Base-by-base conservation (phyloP, 1,140 invertebrate species). In the Drosophila pseudoananassae region DNA sequence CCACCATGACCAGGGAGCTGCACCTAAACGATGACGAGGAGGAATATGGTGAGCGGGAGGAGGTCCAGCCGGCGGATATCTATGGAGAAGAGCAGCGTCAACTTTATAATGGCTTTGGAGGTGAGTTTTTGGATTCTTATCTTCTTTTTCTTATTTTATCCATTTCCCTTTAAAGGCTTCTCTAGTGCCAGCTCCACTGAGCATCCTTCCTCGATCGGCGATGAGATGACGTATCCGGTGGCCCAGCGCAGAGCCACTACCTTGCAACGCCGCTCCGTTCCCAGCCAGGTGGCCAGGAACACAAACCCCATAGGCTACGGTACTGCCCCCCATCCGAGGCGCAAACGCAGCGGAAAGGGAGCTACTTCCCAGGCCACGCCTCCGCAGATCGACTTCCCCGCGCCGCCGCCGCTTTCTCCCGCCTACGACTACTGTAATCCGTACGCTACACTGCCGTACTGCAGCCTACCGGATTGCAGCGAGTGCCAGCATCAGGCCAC, bases 341-440 rank as follows among this genome's bases (percentile, higher is more conserved):
- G 79, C 56, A 79, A 71, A 45, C 68, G 83, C 5, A 76, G 78
- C 25, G 38, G 53, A 1, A 52, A 59, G 36, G 12, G 53, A 15
- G 14, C 15, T 1, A 15, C 40, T 6, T 12, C 69, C 0, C 6
- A 58, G 51, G 12, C 51, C 1, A 31, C 47, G 51, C 53, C 68
- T 8, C 90, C 91, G 15, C 73, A 81, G 27, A 77, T 92, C 25
- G 89, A 92, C 2, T 92, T 91, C 25, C 91, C 91, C 10, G 83
- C 90, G 14, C 88, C 88, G 29, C 89, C 89, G 14, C 91, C 91
- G 25, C 78, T 87, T n/a, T 85, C 91, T 50, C 87, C 91, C 25
- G 89, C 91, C n/a, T 89, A 89, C 56, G 83, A 91, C 46, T 91
- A 91, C 46, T 85, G 89, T 50, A 91, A 87, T 87, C 90, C 87